Evolutionary conservation across 2,797 vertebrate species (phyloP).

Genomic region (Tadarida brasiliensis): DNA sequence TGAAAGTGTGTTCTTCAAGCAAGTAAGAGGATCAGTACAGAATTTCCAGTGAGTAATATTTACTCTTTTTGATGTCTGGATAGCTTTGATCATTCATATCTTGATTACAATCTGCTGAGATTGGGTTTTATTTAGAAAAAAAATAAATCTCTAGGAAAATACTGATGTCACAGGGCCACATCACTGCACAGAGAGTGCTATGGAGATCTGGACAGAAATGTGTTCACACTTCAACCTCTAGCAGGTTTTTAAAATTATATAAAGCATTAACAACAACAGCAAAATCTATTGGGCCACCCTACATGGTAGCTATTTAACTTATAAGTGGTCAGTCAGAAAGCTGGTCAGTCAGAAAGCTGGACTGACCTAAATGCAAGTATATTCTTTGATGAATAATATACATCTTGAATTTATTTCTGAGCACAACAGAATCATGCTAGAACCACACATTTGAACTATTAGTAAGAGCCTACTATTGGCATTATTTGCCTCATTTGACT

Average conservation of each 20-base stretch:
- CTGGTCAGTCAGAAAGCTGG: background rate
- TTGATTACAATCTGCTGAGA: background rate
- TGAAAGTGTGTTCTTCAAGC: background rate
- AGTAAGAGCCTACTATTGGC: background rate
- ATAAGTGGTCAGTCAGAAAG: background rate
- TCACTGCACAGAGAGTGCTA: background rate
- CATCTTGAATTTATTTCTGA: slow-evolving; percentile 24
- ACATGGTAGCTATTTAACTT: background rate
- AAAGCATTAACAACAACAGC: background rate
- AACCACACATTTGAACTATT: background rate
- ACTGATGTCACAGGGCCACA: background rate
- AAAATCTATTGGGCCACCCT: background rate
- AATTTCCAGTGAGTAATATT: background rate
- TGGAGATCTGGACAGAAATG: background rate
- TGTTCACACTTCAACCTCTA: background rate
- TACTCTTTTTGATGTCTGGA: background rate
- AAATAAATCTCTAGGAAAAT: slow-evolving; percentile 18
- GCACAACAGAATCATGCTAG: background rate
- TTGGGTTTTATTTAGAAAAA: slow-evolving; percentile 43
- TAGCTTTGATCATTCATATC: background rate
- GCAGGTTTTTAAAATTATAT: background rate
- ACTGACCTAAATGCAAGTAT: background rate
- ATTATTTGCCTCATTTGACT: background rate
- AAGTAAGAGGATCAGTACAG: background rate
- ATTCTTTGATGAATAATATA: background rate